Evolutionary conservation across 2,888 invertebrate genomes (phyloP).

Genomic region (Drosophila acutilabella): DNA sequence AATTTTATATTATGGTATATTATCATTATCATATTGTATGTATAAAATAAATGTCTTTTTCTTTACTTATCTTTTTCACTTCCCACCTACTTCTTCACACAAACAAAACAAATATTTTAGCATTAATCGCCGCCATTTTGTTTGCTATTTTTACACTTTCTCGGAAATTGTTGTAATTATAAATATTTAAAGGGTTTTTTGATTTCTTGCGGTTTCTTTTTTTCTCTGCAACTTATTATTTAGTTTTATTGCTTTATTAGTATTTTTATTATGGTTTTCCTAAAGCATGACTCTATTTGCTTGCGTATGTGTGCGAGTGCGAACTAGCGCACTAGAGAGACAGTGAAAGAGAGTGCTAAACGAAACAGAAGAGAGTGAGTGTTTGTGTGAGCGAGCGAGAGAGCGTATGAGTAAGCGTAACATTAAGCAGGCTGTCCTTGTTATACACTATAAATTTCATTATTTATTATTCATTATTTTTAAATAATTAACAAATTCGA

Average conservation of each 20-base stretch:
- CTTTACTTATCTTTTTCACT: constrained; percentile 3
- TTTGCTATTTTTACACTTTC: background rate
- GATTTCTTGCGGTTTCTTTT: constrained; percentile 20
- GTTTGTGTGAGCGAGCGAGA: constrained; percentile 15
- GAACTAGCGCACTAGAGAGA: constrained; percentile 7
- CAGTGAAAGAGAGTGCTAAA: constrained; percentile 2
- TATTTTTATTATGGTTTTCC: background rate
- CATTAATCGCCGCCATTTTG: background rate
- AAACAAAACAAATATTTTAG: background rate
- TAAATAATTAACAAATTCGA: constrained; percentile 25
- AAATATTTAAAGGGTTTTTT: constrained; percentile 34
- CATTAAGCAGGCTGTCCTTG: constrained; percentile 6
- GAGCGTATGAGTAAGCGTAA: constrained; percentile 11
- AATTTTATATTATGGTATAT: constrained; percentile 8
- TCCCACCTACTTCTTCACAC: constrained; percentile 22
- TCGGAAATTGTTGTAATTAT: constrained; percentile 7
- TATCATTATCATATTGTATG: constrained; percentile 13
- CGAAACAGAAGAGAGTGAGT: constrained; percentile 1
- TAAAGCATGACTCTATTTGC: constrained; percentile 27
- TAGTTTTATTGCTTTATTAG: constrained; percentile 2
- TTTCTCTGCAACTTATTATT: constrained; percentile 11
- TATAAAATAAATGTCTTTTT: constrained; percentile 72
- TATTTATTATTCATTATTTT: constrained; percentile 3
- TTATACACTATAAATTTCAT: background rate
- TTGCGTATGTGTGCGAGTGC: constrained; percentile 5